Percentiles rank a stretch among this genome's conserved stretches.
Conservation (phyloP, 2,113 vertebrate species). For the Channa maculata region DNA sequence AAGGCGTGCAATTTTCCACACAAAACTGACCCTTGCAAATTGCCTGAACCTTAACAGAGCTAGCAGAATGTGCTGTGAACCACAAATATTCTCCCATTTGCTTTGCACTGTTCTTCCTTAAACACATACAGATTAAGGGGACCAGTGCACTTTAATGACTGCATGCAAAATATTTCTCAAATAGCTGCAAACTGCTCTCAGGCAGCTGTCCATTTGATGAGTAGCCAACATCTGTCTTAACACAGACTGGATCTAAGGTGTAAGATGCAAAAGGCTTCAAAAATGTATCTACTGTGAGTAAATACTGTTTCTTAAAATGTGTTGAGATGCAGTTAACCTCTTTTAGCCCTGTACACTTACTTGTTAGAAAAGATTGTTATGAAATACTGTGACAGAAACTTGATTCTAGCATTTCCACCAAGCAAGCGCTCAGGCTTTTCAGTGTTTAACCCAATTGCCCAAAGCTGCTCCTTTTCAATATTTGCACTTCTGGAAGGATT, state of each 20-base stretch:
- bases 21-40: conserved; percentile 29
- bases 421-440: conserved; percentile 29
- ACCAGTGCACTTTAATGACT: neutral
- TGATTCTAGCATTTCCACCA: conserved; percentile 22
- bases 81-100: neutral
- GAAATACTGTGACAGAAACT: conserved; percentile 26
- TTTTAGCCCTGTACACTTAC: too few species aligned
- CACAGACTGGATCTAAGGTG: conserved; percentile 4
- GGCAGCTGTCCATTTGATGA: neutral
- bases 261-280: neutral
- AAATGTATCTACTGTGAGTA: neutral
- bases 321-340: neutral
- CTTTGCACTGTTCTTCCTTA: neutral
- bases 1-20: conserved; percentile 2
- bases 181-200: neutral
- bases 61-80: conserved; percentile 13
- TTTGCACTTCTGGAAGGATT: conserved; percentile 58
- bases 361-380: neutral
- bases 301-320: neutral
- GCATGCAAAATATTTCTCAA: conserved; percentile 7
- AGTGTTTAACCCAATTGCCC: conserved; percentile 44
- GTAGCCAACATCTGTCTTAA: neutral
- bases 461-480: conserved; percentile 62
- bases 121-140: conserved; percentile 26
- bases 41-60: conserved; percentile 11